Percentiles rank a stretch among this genome's conserved stretches.
Evolutionary conservation across 2,797 vertebrate species (phyloP).

Genomic region (Typhlichthys eigenmanni): DNA sequence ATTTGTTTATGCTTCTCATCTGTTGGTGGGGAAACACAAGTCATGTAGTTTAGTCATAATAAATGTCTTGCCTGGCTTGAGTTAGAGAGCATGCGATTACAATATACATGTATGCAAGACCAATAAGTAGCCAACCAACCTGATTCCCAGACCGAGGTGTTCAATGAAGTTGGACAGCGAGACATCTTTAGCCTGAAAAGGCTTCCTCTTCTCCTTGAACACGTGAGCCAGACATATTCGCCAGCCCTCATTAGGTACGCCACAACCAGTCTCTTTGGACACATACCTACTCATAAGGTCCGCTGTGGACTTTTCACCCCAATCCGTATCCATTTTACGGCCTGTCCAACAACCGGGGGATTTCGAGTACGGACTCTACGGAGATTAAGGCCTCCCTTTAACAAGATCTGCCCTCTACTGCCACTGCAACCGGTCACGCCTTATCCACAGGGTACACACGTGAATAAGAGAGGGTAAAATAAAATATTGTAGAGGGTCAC

Average conservation of each 20-base stretch:
- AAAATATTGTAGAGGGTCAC: not conserved
- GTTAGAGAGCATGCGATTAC: no score
- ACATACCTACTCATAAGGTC: slow-evolving; percentile 86
- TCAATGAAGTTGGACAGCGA: slow-evolving; percentile 80
- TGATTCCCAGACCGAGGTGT: slow-evolving; percentile 85
- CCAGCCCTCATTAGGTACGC: slow-evolving; percentile 88
- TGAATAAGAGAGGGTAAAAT: not conserved
- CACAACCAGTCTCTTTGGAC: slow-evolving; percentile 78
- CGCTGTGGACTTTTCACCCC: slow-evolving; percentile 67
- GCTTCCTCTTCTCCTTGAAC: slow-evolving; percentile 91
- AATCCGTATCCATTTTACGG: slow-evolving; percentile 60
- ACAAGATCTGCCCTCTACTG: not conserved
- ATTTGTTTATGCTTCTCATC: no score
- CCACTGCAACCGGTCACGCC: not conserved
- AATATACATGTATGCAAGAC: not conserved
- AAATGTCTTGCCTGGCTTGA: no score
- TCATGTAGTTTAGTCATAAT: no score
- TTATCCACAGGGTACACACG: slow-evolving; percentile 7
- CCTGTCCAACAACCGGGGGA: not conserved
- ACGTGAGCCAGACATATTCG: slow-evolving; percentile 91
- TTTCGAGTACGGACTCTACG: not conserved
- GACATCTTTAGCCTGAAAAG: slow-evolving; percentile 85
- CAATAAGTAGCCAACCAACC: slow-evolving; percentile 53
- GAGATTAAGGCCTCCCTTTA: no score
- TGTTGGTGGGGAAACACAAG: no score